Conservation (phyloP, 2,797 vertebrate genomes). For the Echiichthys vipera region DNA sequence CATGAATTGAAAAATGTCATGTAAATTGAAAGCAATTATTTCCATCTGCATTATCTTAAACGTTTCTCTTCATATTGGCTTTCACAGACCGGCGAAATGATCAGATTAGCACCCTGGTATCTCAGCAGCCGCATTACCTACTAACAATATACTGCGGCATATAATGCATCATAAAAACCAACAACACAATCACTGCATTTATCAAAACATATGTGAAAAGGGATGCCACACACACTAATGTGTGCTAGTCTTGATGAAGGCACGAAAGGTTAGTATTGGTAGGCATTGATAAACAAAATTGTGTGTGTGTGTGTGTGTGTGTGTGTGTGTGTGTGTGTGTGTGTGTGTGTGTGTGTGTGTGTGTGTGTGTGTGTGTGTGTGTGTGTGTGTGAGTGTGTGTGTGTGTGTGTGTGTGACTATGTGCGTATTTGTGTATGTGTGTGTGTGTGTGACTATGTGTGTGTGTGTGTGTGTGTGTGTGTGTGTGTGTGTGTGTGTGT, state of each 20-base stretch:
- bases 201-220: slow-evolving; percentile 37
- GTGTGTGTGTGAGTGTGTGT: background rate
- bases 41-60: background rate
- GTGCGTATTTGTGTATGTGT: background rate
- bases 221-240: slow-evolving; percentile 10
- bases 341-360: slow-evolving; percentile 7
- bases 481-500: background rate
- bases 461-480: background rate
- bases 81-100: slow-evolving; percentile 22
- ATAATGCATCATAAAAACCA: slow-evolving; percentile 43
- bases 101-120: slow-evolving; percentile 39
- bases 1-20: background rate
- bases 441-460: no score
- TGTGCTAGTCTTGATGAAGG: background rate
- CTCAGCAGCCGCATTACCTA: slow-evolving; percentile 48
- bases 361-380: slow-evolving; percentile 10
- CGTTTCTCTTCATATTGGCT: background rate
- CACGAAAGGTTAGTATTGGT: background rate
- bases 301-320: background rate
- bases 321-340: slow-evolving; percentile 4
- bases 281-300: background rate
- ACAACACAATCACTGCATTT: slow-evolving; percentile 41
- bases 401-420: background rate
- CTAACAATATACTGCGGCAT: slow-evolving; percentile 27
- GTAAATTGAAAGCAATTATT: background rate